Evolutionary conservation across 2,113 vertebrate genomes (phyloP), one percentile per base, ranked within the genome.

Genomic region (Bombycilla garrulus): DNA sequence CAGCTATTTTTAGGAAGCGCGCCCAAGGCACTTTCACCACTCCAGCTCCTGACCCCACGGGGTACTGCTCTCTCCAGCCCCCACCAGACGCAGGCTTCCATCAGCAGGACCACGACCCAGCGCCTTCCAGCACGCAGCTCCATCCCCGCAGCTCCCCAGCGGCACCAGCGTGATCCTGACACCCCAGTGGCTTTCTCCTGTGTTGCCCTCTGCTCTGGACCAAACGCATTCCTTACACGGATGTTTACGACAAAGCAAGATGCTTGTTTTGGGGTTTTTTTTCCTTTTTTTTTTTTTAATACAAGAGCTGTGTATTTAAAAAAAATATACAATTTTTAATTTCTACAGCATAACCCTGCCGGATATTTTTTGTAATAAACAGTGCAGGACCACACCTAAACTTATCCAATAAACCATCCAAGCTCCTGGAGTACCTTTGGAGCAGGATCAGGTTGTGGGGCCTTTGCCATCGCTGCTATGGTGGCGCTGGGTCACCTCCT

Each of bases 321-420:
- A 96, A 96, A 97, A 95, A 97, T 90, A 97, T 84, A 97, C 90
- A 71, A 86, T 79, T 97, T 96, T 95, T 76, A 74, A 91, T 81
- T 95, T 95, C 95, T 94, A 95, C 79, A 88, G 64, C 81, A 70
- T 93, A 80, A 95, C 71, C 66, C 76, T 64, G 90, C 8, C 0
- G 88, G 64, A 47, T 83, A 73, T 80, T 93, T 97, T 95, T 96
- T 93, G 87, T 94, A 92, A 87, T 12, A 5, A 94, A 85, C 36
- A 50, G 67, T 58, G 54, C 81, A 91, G 91, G 76, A 94, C 33
- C 74, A 54, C 22, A 82, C 6, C 6, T 31, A 67, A 89, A 73
- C 16, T 13, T 6, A 40, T 50, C 48, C n/a, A 87, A 61, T 89
- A 90, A 90, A 94, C 42, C 7, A 9, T 57, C 78, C 54, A 12